phyloP scores from a whole-genome alignment of 2,113 vertebrate species.

The Oostethus manadensis region DNA sequence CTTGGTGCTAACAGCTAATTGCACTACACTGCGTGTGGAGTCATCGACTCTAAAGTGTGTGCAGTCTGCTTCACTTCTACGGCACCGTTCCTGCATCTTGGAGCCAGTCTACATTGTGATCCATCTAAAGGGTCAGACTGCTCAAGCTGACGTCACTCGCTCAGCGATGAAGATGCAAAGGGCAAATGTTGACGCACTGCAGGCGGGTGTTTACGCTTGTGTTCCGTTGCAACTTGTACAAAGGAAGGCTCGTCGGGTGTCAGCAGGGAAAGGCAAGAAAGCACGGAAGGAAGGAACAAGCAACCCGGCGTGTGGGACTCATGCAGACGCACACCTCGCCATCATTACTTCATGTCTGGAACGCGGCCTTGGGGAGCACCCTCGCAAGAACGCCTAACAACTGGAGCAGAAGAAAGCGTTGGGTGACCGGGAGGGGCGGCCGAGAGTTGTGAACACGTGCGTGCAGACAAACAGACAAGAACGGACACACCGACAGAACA shows the following conservation, averaged over 20 bases:
- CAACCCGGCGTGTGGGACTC: constrained; percentile 11
- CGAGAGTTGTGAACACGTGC: constrained; percentile 15
- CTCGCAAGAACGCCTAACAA: constrained; percentile 39
- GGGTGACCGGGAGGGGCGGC: constrained; percentile 45
- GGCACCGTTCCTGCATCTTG: no score
- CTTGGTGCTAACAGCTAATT: no score
- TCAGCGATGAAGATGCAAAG: no score
- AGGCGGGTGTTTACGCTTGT: neutral
- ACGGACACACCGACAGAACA: constrained; percentile 9
- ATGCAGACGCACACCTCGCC: constrained; percentile 24
- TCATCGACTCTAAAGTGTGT: no score
- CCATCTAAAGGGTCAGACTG: no score
- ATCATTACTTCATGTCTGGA: constrained; percentile 44
- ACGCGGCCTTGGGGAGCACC: constrained; percentile 30
- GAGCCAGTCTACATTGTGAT: no score
- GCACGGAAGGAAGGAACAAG: neutral
- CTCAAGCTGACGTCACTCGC: no score
- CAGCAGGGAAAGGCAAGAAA: constrained; percentile 4
- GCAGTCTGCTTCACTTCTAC: no score
- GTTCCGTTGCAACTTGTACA: neutral
- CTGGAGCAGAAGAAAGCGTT: constrained; percentile 59
- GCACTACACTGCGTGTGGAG: no score
- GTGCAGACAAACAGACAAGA: constrained; percentile 12
- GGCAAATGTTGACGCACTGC: no score
- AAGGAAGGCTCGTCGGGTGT: neutral